Percentiles rank a stretch among this genome's conserved stretches.
phyloP scores from a whole-genome alignment of 2,113 vertebrate genomes.

The Dasyurus viverrinus region DNA sequence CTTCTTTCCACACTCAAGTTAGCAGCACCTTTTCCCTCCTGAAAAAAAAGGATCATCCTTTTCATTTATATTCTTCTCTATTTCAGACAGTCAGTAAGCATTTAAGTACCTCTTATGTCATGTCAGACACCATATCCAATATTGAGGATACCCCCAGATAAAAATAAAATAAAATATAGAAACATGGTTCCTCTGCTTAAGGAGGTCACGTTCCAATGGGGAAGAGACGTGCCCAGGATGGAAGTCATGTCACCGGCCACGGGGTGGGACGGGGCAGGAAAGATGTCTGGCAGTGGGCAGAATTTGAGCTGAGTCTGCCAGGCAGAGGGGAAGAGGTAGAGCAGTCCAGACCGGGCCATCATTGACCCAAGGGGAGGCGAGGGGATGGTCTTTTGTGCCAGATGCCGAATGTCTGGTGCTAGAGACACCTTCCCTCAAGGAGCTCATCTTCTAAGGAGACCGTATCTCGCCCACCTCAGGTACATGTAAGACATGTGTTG shows the following conservation, averaged over 20 bases:
- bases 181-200: neutral
- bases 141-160: neutral
- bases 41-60: neutral
- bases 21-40: neutral
- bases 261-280: neutral
- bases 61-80: neutral
- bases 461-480: no score
- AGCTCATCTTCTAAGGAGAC: neutral
- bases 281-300: neutral
- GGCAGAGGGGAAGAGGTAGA: neutral
- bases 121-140: neutral
- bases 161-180: neutral
- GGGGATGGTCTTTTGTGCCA: neutral
- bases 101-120: neutral
- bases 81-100: neutral
- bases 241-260: neutral
- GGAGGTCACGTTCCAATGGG: neutral
- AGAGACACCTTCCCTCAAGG: neutral
- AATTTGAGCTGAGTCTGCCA: neutral
- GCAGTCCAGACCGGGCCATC: neutral
- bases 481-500: neutral
- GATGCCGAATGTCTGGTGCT: neutral
- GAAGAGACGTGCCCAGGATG: neutral
- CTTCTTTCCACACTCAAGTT: neutral
- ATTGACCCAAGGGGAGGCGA: neutral